Conservation (phyloP, 1,140 invertebrate species). For the Aporrectodea caliginosa region DNA sequence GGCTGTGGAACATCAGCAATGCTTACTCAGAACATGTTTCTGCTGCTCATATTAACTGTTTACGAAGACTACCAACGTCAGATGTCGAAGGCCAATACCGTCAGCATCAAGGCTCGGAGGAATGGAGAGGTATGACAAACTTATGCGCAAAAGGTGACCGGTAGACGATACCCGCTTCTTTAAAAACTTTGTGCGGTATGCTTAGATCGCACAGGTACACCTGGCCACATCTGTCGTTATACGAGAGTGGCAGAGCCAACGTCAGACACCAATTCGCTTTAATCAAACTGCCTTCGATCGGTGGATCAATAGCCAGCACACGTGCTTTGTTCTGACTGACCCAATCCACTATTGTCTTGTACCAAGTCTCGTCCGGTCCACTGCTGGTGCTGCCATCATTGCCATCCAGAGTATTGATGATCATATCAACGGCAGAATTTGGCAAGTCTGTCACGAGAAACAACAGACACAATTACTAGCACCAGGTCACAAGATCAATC, state of each 20-base stretch:
- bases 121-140: constrained; percentile 77
- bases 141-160: constrained; percentile 82
- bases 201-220: constrained; percentile 82
- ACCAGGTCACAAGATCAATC: too few species aligned
- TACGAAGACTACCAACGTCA: too few species aligned
- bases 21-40: too few species aligned
- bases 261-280: constrained; percentile 70
- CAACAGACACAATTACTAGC: not conserved
- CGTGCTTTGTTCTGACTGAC: constrained; percentile 69
- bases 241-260: constrained; percentile 68
- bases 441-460: not conserved
- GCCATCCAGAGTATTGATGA: too few species aligned
- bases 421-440: not conserved
- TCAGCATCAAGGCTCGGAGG: too few species aligned
- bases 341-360: constrained; percentile 62
- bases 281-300: constrained; percentile 61
- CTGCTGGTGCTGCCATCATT: too few species aligned
- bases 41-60: too few species aligned
- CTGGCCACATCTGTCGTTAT: constrained; percentile 68
- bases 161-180: constrained; percentile 73
- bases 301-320: constrained; percentile 77
- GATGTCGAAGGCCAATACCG: too few species aligned
- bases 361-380: too few species aligned
- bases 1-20: too few species aligned
- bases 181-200: constrained; percentile 72